phyloP scores from a whole-genome alignment of 1,140 invertebrate species.

The Branchinecta lynchi region DNA sequence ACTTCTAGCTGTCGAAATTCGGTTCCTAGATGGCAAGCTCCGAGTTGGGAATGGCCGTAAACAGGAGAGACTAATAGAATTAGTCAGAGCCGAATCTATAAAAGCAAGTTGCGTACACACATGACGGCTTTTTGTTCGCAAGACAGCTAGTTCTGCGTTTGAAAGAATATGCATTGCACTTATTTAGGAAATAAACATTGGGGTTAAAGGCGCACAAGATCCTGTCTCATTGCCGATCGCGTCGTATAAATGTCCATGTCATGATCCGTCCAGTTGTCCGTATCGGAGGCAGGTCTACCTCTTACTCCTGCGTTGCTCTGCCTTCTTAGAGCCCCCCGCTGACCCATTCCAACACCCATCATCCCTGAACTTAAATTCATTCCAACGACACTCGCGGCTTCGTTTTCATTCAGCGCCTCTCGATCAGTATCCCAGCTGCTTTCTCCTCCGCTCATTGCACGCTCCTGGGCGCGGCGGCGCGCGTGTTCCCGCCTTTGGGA shows the following conservation, averaged over 20 bases:
- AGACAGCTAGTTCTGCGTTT: too few relatives aligned
- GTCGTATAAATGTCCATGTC: conserved; percentile 91
- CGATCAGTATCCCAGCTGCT: conserved; percentile 22
- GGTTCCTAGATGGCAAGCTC: too few relatives aligned
- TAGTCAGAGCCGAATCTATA: too few relatives aligned
- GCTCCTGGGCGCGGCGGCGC: conserved; percentile 18
- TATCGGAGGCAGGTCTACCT: conserved; percentile 33
- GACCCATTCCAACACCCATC: conserved; percentile 8
- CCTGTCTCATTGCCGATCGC: conserved; percentile 66
- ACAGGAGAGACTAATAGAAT: too few relatives aligned
- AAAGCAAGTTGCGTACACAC: too few relatives aligned
- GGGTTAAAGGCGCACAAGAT: conserved; percentile 58
- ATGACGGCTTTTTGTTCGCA: too few relatives aligned
- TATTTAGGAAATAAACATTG: background rate
- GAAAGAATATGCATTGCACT: too few relatives aligned
- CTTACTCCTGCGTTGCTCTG: conserved; percentile 15
- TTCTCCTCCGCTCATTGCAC: conserved; percentile 22
- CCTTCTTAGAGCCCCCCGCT: conserved; percentile 9
- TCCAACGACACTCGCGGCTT: background rate
- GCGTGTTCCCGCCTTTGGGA: background rate
- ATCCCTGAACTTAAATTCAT: background rate
- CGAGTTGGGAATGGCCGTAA: too few relatives aligned
- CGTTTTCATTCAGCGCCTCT: conserved; percentile 10
- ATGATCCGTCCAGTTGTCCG: conserved; percentile 85
- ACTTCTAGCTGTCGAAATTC: too few relatives aligned